Percentiles rank a stretch among this genome's conserved stretches.
Conservation (phyloP, 64 coral and sea anemone species). For the Astreopora myriophthalma region DNA sequence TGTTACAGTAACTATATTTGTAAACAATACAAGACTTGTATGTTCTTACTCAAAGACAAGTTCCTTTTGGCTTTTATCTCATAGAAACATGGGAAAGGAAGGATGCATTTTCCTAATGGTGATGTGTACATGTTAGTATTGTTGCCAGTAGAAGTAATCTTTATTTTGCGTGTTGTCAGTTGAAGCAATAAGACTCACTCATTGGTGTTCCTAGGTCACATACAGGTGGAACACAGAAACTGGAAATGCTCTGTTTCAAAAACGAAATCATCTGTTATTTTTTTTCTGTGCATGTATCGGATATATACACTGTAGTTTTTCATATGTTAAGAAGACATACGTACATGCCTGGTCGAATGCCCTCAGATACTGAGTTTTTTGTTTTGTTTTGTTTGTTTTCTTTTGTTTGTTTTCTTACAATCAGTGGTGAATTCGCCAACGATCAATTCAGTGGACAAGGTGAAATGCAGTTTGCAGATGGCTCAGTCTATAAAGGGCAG, state of each 20-base stretch:
- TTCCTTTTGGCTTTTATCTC: not conserved
- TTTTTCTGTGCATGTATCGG: no score
- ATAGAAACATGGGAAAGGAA: constrained; percentile 92
- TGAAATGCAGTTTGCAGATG: constrained; percentile 82
- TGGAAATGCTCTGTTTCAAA: no score
- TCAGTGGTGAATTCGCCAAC: constrained; percentile 90
- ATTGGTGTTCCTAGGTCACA: no score
- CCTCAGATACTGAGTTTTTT: no score
- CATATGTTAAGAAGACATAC: no score
- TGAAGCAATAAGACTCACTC: no score
- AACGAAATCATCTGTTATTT: no score
- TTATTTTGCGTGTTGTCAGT: no score
- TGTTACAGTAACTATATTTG: not conserved
- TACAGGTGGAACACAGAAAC: no score
- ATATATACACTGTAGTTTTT: no score
- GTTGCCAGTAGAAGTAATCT: not conserved
- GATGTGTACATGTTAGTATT: constrained; percentile 82
- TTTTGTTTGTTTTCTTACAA: not conserved
- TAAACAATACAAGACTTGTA: not conserved
- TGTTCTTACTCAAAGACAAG: no score
- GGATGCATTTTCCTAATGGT: constrained; percentile 80
- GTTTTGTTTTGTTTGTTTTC: not conserved
- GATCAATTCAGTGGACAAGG: constrained; percentile 83
- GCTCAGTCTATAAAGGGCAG: constrained; percentile 75
- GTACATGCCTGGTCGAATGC: no score